Evolutionary conservation across 2,113 vertebrate genomes (phyloP), one percentile per base, ranked within the genome.

Genomic region (Stegostoma tigrinum): DNA sequence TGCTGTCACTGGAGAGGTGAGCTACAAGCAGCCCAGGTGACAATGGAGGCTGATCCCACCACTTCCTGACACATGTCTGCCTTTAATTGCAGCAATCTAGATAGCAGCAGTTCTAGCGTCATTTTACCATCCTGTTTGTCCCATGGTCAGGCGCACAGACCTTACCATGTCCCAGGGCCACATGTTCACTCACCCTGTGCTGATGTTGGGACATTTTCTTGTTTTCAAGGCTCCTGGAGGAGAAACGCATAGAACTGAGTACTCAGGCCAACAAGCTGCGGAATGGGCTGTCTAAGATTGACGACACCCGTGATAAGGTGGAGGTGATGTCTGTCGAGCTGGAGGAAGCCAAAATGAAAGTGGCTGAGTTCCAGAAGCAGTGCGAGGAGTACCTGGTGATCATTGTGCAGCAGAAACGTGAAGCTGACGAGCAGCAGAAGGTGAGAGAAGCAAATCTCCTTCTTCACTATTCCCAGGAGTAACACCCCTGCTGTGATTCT

Each of bases 241-340:
- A 99, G 97, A 99, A 99, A 97, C 98, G 97, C 24, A 94, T 95
- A 42, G 98, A 98, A 96, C 96, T 99, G 64, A 98, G 97, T 10
- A 97, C 98, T 75, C 98, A 99, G 96, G 97, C 98, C 95, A 98
- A 96, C 96, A 99, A 99, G 96, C 97, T 99, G 55, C 96, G 97
- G 23, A 98, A 97, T 0, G 98, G 98, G 0, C 96, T 99, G 96
- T 97, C 97, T 83, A 99, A 98, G 97, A 98, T 99, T 5, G 98
- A 98, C 2, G 98, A 98, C 96, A 98, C 98, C 0, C 97, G 98
- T 24, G 96, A 96, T 96, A 99, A 99, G 96, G 98, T 98, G 96
- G 97, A 98, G 96, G 98, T 98, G 97, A 99, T 99, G 98, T 98
- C 98, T 0, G 61, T 98, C 91, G 98, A 99, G 97, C 97, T 99